Percentiles rank a stretch among this genome's conserved stretches.
These are phyloP conservation scores for Tupiocoris notatus DNA, from an alignment of 2,888 invertebrate genomes.

Conservation along the genomic window DNA sequence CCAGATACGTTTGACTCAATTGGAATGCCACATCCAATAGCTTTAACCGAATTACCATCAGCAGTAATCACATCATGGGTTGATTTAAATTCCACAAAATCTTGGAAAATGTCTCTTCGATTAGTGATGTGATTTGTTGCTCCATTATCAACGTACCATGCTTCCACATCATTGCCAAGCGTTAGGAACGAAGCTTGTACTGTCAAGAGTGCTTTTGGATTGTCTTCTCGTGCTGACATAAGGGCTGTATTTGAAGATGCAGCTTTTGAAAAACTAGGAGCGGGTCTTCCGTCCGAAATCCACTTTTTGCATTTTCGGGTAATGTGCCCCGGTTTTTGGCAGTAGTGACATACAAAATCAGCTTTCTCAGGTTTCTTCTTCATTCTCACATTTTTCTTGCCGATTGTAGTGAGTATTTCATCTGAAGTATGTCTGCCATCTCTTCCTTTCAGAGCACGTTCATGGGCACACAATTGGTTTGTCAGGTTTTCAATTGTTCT, in stretches of 20 bases:
- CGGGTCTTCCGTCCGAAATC: background rate
- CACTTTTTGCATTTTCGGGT: background rate
- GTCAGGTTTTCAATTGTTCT: background rate
- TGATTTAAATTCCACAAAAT: background rate
- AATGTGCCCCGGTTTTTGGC: background rate
- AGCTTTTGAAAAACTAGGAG: background rate
- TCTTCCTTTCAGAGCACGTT: background rate
- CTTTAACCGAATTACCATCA: background rate
- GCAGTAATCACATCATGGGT: background rate
- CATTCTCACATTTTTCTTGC: background rate
- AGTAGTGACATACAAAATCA: background rate
- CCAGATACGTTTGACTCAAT: background rate
- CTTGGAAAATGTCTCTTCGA: background rate
- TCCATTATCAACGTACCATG: background rate
- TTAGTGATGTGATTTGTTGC: background rate
- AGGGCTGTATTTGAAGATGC: too few relatives aligned
- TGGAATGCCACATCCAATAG: background rate
- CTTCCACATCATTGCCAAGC: too few relatives aligned
- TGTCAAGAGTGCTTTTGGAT: too few relatives aligned
- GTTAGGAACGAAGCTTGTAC: too few relatives aligned
- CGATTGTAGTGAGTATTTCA: background rate
- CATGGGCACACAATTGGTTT: background rate
- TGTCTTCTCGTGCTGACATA: too few relatives aligned
- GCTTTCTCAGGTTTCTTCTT: background rate
- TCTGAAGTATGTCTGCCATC: background rate